Percentiles rank a stretch among this genome's conserved stretches.
phyloP scores from a whole-genome alignment of 53 echinoderm and acorn worm genomes.

The Stichopus horrens region DNA sequence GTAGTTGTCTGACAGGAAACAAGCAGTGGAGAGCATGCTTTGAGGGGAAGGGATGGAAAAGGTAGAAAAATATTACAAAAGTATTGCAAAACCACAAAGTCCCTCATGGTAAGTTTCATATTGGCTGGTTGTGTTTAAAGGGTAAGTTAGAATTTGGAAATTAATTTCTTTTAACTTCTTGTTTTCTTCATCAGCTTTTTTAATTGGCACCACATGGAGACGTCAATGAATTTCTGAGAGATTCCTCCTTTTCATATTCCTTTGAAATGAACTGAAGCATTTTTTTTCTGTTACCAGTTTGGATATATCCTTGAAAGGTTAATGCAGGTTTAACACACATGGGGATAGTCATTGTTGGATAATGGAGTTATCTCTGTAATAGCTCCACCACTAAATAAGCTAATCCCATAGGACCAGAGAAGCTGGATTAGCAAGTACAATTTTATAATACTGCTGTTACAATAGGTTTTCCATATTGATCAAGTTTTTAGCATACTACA shows the following conservation, averaged over 20 bases:
- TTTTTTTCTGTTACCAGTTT: not conserved
- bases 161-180: not conserved
- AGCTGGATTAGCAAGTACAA: too few relatives aligned
- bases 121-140: not conserved
- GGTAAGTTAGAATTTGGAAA: not conserved
- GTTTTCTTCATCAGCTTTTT: not conserved
- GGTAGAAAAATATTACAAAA: not conserved
- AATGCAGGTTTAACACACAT: not conserved
- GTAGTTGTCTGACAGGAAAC: not conserved
- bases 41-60: not conserved
- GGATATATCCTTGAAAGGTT: not conserved
- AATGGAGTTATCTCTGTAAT: too few relatives aligned
- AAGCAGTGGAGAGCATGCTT: not conserved
- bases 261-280: not conserved
- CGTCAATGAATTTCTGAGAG: not conserved
- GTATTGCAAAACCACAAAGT: not conserved
- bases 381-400: not conserved
- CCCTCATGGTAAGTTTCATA: not conserved
- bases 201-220: not conserved
- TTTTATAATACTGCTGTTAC: too few relatives aligned
- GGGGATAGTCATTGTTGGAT: not conserved
- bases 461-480: too few relatives aligned
- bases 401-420: not conserved
- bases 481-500: too few relatives aligned
- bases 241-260: not conserved